Conservation (phyloP, 2,888 invertebrate species). For the Tetanocera ferruginea region DNA sequence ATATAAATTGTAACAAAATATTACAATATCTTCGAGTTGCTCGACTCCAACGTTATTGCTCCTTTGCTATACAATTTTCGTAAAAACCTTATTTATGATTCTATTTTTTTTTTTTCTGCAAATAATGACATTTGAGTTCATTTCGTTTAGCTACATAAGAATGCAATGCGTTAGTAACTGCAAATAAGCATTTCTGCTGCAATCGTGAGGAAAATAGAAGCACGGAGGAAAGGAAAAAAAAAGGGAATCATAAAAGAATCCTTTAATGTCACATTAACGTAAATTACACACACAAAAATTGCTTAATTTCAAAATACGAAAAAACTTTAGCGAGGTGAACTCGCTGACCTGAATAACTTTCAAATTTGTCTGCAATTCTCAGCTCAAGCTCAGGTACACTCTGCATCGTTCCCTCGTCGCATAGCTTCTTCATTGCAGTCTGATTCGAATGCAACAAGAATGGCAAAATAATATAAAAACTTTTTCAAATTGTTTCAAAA, state of each 20-base stretch:
- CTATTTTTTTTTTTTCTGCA: no score
- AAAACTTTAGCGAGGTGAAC: neutral
- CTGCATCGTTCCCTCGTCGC: neutral
- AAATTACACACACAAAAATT: slow-evolving; percentile 31
- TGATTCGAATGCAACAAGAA: neutral
- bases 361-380: slow-evolving; percentile 22
- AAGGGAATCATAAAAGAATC: neutral
- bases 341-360: slow-evolving; percentile 39
- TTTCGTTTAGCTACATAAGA: no score
- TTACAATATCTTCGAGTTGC: no score
- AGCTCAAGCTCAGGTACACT: neutral
- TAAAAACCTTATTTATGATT: no score
- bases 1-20: no score
- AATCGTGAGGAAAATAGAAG: no score
- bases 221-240: no score
- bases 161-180: no score
- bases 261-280: slow-evolving; percentile 27
- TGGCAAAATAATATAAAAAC: neutral
- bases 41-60: no score
- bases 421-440: neutral
- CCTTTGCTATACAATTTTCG: no score
- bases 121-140: no score
- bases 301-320: slow-evolving; percentile 29
- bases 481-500: slow-evolving; percentile 11
- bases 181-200: no score